A percentile compares a stretch with the other conserved stretches of the same genome.
Conservation (phyloP, 2,797 vertebrate species). For the Centroberyx gerrardi region DNA sequence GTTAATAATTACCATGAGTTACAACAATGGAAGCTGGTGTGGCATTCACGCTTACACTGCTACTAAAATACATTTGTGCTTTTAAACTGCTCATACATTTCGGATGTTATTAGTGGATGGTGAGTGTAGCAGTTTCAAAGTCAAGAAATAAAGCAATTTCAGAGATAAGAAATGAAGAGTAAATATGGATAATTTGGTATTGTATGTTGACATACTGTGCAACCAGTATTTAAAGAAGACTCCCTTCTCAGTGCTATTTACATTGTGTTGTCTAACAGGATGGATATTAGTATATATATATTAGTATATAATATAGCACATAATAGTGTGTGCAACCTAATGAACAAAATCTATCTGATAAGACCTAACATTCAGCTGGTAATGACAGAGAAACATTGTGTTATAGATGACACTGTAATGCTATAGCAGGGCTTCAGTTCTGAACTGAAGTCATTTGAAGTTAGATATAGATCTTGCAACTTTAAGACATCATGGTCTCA, state of each 20-base stretch:
- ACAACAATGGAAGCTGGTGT: background rate
- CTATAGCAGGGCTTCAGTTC: slow-evolving; percentile 8
- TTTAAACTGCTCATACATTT: background rate
- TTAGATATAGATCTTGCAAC: background rate
- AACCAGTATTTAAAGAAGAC: background rate
- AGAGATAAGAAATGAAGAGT: background rate
- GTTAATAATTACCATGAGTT: slow-evolving; percentile 30
- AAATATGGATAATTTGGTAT: background rate
- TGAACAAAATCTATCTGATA: slow-evolving; percentile 24
- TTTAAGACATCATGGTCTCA: background rate
- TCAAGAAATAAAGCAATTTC: background rate
- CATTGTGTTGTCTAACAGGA: slow-evolving; percentile 12
- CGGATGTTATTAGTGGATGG: background rate
- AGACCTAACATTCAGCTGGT: slow-evolving; percentile 17
- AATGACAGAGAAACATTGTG: slow-evolving; percentile 13
- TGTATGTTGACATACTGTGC: background rate
- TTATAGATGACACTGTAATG: background rate
- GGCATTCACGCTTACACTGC: background rate
- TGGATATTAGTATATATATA: slow-evolving; percentile 26
- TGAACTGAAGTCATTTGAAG: background rate
- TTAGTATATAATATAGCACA: too few species aligned
- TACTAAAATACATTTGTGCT: background rate
- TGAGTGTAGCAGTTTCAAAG: too few species aligned
- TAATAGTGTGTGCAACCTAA: slow-evolving; percentile 39
- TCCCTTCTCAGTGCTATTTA: background rate